Conservation (phyloP, 1,140 invertebrate species). For the Drosophila serrata region DNA sequence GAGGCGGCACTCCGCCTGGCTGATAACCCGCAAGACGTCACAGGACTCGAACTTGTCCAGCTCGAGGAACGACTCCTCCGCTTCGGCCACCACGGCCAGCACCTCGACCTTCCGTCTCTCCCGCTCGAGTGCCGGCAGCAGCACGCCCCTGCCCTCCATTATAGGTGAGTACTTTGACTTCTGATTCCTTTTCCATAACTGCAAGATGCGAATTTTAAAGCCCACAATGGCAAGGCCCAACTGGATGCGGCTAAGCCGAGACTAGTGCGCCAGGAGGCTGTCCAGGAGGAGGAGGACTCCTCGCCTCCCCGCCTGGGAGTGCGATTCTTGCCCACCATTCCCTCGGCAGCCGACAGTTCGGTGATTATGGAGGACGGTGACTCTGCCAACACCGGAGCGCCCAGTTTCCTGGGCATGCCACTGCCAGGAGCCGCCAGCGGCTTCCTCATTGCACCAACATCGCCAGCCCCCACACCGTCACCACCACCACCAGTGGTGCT, state of each 20-base stretch:
- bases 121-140: constrained; percentile 90
- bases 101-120: constrained; percentile 94
- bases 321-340: constrained; percentile 91
- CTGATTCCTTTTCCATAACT: not conserved
- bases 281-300: constrained; percentile 89
- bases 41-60: constrained; percentile 95
- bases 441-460: constrained; percentile 54
- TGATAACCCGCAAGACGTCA: constrained; percentile 94
- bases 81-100: constrained; percentile 92
- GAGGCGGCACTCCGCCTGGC: constrained; percentile 92
- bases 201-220: constrained; percentile 27
- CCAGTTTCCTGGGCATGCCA: constrained; percentile 67
- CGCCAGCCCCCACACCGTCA: not conserved
- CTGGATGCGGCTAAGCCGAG: constrained; percentile 86
- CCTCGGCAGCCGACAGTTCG: constrained; percentile 92
- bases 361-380: constrained; percentile 90
- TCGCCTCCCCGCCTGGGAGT: constrained; percentile 89
- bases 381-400: constrained; percentile 54
- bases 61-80: constrained; percentile 95
- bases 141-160: constrained; percentile 81
- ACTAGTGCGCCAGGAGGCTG: constrained; percentile 91
- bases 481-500: constrained; percentile 21
- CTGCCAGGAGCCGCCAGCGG: constrained; percentile 68
- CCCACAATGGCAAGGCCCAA: constrained; percentile 72
- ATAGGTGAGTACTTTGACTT: constrained; percentile 56